Percentiles rank a stretch among this genome's conserved stretches.
Conservation (phyloP, 2,888 invertebrate genomes). For the Polymixis flavicincta region DNA sequence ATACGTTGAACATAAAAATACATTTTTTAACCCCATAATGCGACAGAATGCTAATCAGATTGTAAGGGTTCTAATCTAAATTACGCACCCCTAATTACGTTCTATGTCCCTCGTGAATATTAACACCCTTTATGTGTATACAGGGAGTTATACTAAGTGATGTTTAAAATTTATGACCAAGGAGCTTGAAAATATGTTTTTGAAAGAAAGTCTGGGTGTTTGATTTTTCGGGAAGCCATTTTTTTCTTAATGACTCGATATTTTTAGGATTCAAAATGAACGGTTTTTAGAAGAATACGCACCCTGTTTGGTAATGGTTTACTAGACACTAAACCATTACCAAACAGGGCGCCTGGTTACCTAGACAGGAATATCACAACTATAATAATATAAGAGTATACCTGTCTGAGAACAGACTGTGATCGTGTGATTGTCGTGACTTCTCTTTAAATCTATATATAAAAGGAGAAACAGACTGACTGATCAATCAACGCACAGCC, state of each 20-base stretch:
- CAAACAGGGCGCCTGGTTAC: no score
- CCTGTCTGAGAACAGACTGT: no score
- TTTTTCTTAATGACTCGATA: neutral
- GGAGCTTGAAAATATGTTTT: constrained; percentile 23
- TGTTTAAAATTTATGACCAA: constrained; percentile 50
- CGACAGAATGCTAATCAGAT: constrained; percentile 64
- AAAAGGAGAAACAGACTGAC: no score
- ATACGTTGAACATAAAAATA: constrained; percentile 41
- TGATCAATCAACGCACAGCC: no score
- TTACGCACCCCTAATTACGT: constrained; percentile 64
- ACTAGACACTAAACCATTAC: neutral
- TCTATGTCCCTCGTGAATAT: constrained; percentile 66
- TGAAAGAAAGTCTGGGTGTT: neutral
- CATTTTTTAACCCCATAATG: constrained; percentile 58
- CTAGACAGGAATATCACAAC: no score
- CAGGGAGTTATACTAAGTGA: constrained; percentile 51
- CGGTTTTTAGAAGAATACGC: neutral
- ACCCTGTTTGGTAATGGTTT: neutral
- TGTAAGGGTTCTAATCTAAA: constrained; percentile 67
- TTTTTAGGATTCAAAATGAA: neutral
- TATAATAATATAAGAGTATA: no score
- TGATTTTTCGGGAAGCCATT: neutral
- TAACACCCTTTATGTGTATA: constrained; percentile 40
- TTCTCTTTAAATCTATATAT: no score
- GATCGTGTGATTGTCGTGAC: no score